A percentile compares a stretch with the other conserved stretches of the same genome.
Conservation (phyloP, 2,113 vertebrate genomes). For the Engystomops pustulosus region DNA sequence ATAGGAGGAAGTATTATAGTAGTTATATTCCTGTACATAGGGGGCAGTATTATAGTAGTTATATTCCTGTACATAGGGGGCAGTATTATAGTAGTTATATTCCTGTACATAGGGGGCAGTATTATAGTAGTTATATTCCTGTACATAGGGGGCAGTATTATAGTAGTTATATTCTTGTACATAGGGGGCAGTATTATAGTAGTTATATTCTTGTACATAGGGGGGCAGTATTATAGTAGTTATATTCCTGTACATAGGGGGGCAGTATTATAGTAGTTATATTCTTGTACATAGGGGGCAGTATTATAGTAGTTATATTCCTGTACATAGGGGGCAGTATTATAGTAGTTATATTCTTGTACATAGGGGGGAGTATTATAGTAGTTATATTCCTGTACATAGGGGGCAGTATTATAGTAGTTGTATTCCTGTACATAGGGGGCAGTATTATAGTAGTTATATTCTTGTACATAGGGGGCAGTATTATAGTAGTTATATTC, state of each 20-base stretch:
- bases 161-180: constrained; percentile 7
- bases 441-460: constrained; percentile 18
- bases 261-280: constrained; percentile 18
- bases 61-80: constrained; percentile 18
- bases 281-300: not conserved
- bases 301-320: constrained; percentile 11
- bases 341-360: constrained; percentile 13
- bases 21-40: constrained; percentile 20
- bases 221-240: constrained; percentile 7
- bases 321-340: not conserved
- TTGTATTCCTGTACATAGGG: not conserved
- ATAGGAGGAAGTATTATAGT: constrained; percentile 18
- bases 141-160: no score
- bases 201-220: constrained; percentile 7
- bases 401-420: constrained; percentile 8
- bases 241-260: not conserved
- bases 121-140: constrained; percentile 22
- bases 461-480: not conserved
- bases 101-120: constrained; percentile 12
- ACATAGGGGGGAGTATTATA: constrained; percentile 6
- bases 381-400: not conserved
- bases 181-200: constrained; percentile 8
- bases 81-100: constrained; percentile 22
- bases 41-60: constrained; percentile 21
- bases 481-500: constrained; percentile 11